Conservation (phyloP, 2,113 vertebrate genomes). For the Gyps fulvus region DNA sequence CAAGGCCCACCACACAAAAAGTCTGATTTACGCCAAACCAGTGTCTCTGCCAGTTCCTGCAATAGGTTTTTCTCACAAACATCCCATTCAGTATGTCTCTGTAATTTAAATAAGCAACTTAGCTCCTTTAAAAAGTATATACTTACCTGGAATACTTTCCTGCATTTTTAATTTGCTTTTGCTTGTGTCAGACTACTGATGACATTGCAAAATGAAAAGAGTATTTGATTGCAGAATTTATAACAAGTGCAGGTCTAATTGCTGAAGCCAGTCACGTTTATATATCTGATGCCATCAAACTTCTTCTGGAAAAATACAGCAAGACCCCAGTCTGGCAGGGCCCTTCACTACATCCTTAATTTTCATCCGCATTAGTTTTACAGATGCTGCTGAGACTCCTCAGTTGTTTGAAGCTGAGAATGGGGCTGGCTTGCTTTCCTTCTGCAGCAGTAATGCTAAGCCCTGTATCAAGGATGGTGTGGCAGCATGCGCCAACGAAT, state of each 20-base stretch:
- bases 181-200: constrained; percentile 16
- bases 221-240: constrained; percentile 40
- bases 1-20: not conserved
- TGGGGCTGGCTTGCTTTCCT: not conserved
- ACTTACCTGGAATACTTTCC: constrained; percentile 16
- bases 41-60: not conserved
- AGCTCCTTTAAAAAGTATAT: not conserved
- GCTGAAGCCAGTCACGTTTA: not conserved
- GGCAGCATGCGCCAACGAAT: not conserved
- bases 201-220: constrained; percentile 29
- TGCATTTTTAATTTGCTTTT: constrained; percentile 29
- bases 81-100: not conserved
- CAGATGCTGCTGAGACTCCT: not conserved
- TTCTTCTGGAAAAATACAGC: not conserved
- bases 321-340: not conserved
- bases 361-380: not conserved
- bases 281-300: not conserved
- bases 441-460: not conserved
- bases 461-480: not conserved
- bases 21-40: not conserved
- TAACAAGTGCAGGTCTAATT: constrained; percentile 16
- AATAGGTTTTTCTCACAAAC: not conserved
- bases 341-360: not conserved
- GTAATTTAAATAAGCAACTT: not conserved
- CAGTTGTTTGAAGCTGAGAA: not conserved